phyloP scores from a whole-genome alignment of 2,797 vertebrate species.

The Dipus sagitta region DNA sequence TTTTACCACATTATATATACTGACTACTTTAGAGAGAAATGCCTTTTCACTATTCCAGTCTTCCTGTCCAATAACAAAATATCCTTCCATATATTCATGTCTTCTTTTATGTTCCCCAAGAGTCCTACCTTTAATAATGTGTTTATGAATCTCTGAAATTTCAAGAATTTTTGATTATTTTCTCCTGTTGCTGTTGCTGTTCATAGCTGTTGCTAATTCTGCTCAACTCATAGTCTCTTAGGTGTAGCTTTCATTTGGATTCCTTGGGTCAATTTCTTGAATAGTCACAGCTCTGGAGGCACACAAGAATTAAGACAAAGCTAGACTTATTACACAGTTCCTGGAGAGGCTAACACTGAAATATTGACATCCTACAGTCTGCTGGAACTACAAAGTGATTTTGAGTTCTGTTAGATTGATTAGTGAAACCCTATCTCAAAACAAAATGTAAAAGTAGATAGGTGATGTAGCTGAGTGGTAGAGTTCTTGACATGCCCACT shows the following conservation, averaged over 20 bases:
- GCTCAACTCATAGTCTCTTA: not conserved
- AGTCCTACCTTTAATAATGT: not conserved
- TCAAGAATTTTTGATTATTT: not conserved
- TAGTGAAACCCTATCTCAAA: not conserved
- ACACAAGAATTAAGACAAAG: not conserved
- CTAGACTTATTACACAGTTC: no score
- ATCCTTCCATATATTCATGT: not conserved
- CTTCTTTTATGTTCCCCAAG: not conserved
- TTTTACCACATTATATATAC: not conserved
- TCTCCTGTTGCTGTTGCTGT: not conserved
- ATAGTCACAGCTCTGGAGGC: not conserved
- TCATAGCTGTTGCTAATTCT: not conserved
- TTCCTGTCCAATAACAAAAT: not conserved
- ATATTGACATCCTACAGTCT: not conserved
- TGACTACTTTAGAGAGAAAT: constrained; percentile 38
- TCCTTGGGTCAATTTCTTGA: not conserved
- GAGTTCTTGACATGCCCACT: no score
- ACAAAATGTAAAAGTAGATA: not conserved
- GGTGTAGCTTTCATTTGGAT: not conserved
- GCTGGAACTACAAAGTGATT: not conserved
- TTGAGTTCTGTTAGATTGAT: not conserved
- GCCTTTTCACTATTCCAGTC: not conserved
- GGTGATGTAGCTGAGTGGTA: not conserved
- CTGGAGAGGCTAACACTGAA: no score
- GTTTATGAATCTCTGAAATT: not conserved